Evolutionary conservation across 37 sponge, comb jelly and placozoan species (phyloP), one percentile per base, ranked within the genome.

Genomic region (Oopsacas minuta): DNA sequence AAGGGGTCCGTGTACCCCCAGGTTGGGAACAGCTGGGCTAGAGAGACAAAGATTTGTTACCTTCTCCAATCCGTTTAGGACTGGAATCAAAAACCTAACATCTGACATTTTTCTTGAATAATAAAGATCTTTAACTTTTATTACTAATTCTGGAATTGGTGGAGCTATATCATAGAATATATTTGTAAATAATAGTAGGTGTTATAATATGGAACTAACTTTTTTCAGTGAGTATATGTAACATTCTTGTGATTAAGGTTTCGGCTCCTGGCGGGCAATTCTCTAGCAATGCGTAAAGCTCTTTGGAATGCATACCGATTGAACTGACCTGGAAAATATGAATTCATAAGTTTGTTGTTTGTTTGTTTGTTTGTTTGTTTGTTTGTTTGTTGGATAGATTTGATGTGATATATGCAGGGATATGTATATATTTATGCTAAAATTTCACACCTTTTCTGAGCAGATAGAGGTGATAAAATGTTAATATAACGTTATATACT

Each of bases 61-160:
- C 92, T 94, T 96, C 0, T 92, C 87, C 28, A 99, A 90, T 7
- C 95, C 96, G 82, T 92, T 96, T 36, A 99, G 52, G 1, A 99
- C 91, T 37, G 99, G 99, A 22, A 99, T 94, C 12, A 99, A 87
- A 82, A 95, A 90, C 30, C 96, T 87, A 28, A 95, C 94, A 84
- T 99, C 99, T 35, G 86, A 69, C 22, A 87, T 85, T 52, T 90
- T 89, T 37, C 85, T 86, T 10, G 87, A 81, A 34, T 61, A 61
- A 89, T 95, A 95, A 49, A 95, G 87, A n/a, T 89, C 90, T 83
- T 91, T 85, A 34, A 94, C 95, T 52, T 84, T 83, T 32, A 81
- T 38, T 7, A 96, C 92, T 85, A 96, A 38, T 23, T 94, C 94
- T 52, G 86, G 52, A 32, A 91, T 88, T 28, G 97, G 97, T 36